These are phyloP conservation scores for Chaitophorus viminalis DNA, from an alignment of 2,888 invertebrate genomes.

Conservation along the genomic window DNA sequence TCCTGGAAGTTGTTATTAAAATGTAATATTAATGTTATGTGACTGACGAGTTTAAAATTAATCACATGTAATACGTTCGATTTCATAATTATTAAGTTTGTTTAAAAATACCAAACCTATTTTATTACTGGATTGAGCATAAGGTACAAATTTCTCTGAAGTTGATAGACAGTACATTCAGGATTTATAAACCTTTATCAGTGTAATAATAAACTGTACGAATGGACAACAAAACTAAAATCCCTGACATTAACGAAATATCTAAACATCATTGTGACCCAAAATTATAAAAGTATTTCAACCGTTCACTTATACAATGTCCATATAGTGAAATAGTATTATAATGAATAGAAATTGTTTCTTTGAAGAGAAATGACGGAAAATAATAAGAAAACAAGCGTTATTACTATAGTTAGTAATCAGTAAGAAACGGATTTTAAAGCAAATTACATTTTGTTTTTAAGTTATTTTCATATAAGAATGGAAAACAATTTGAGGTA, in stretches of 20 bases:
- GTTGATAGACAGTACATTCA: background rate
- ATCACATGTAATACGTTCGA: background rate
- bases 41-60: conserved; percentile 7
- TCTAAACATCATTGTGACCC: background rate
- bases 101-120: background rate
- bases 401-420: too few species aligned
- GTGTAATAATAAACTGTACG: background rate
- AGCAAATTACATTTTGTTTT: too few species aligned
- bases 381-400: too few species aligned
- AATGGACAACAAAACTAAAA: background rate
- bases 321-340: too few species aligned
- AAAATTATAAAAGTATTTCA: background rate
- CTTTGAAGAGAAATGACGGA: too few species aligned
- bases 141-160: background rate
- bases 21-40: conserved; percentile 24
- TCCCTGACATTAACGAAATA: background rate
- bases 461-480: too few species aligned
- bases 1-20: background rate
- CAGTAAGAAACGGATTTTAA: too few species aligned
- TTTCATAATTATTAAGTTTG: background rate
- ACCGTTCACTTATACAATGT: background rate
- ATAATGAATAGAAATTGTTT: too few species aligned
- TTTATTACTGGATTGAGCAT: background rate
- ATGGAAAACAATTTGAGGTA: too few species aligned
- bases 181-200: background rate